Evolutionary conservation across 2,113 vertebrate species (phyloP).

Genomic region (Steatornis caripensis): DNA sequence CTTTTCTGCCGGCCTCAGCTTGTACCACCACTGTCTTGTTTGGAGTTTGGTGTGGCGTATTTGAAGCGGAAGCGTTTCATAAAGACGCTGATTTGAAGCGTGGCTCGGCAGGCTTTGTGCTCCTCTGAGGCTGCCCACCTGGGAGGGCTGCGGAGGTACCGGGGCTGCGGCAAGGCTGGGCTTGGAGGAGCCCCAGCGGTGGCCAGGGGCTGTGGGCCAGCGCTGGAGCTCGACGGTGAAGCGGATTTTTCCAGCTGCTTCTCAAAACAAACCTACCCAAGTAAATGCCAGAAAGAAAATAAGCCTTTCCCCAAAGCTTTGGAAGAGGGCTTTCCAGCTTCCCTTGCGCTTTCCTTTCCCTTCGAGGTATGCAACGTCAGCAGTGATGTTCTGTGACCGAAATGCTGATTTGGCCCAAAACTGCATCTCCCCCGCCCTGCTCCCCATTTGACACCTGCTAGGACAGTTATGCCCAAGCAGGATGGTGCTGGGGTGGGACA

Average conservation of each 20-base stretch:
- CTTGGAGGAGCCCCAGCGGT: neutral
- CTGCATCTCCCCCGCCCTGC: fast-evolving
- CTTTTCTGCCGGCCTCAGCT: neutral
- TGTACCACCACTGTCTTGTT: fast-evolving
- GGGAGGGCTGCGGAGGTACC: neutral
- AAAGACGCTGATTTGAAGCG: neutral
- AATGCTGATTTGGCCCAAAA: neutral
- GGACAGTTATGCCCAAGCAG: fast-evolving
- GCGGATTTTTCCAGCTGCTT: neutral
- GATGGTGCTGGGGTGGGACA: neutral
- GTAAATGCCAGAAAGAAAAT: neutral
- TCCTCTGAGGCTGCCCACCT: neutral
- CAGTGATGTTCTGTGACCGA: neutral
- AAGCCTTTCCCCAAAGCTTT: neutral
- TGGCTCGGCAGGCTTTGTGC: neutral
- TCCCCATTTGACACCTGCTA: neutral
- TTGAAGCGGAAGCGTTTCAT: neutral
- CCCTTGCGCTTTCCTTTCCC: neutral
- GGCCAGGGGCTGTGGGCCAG: neutral
- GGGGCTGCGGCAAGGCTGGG: neutral
- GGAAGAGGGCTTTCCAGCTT: neutral
- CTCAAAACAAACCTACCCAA: neutral
- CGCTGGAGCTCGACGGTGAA: neutral
- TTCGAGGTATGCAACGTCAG: neutral
- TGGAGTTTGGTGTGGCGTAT: fast-evolving